Evolutionary conservation across 2,797 vertebrate species (phyloP).

Genomic region (Coregonus sp.): DNA sequence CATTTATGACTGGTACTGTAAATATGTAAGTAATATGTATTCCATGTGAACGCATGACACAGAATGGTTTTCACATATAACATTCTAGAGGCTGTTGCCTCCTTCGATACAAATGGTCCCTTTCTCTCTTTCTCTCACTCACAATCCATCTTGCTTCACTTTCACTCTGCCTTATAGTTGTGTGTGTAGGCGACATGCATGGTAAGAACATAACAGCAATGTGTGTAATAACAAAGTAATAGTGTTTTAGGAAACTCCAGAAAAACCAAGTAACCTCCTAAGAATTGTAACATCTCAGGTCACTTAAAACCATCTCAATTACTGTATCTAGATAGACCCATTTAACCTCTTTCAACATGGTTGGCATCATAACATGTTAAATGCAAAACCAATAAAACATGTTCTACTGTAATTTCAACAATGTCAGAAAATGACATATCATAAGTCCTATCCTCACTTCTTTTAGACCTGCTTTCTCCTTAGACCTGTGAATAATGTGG

Average conservation of each 20-base stretch:
- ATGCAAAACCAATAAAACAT: background rate
- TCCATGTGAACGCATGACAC: constrained; percentile 71
- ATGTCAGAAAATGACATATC: too few relatives aligned
- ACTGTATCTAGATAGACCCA: background rate
- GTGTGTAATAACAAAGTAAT: constrained; percentile 43
- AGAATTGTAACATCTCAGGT: background rate
- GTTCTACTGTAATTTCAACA: too few relatives aligned
- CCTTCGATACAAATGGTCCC: constrained; percentile 58
- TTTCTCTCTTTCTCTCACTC: constrained; percentile 33
- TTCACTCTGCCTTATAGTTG: constrained; percentile 41
- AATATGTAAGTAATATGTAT: constrained; percentile 74
- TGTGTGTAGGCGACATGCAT: constrained; percentile 27
- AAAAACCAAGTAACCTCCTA: background rate
- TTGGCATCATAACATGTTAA: background rate
- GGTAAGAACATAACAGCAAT: constrained; percentile 48
- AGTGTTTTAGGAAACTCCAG: background rate
- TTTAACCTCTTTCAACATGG: background rate
- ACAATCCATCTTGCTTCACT: constrained; percentile 56
- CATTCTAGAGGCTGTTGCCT: constrained; percentile 55
- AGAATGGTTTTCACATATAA: constrained; percentile 72
- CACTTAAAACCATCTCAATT: background rate
- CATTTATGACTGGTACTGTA: too few relatives aligned
- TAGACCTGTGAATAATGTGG: constrained; percentile 44
- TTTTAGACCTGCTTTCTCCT: constrained; percentile 18
- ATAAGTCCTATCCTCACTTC: background rate